A percentile compares a stretch with the other conserved stretches of the same genome.
Evolutionary conservation across 2,888 invertebrate genomes (phyloP).

Genomic region (Ichneumoninae sp.): DNA sequence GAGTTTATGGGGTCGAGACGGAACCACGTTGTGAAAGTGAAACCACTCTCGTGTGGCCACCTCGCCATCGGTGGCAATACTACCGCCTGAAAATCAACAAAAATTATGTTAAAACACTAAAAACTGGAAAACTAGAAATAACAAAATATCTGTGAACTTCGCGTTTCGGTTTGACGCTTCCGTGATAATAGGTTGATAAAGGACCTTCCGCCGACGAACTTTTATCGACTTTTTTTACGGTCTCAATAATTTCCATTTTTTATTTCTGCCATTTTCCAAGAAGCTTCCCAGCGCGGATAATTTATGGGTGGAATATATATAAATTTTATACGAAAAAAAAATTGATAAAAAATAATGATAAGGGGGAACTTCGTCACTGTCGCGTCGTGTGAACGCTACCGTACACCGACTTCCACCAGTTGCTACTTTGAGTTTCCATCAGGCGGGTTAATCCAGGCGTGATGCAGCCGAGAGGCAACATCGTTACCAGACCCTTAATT

Average conservation of each 20-base stretch:
- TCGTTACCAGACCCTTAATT: conserved; percentile 73
- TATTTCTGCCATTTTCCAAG: neutral
- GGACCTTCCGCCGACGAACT: neutral
- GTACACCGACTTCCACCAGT: conserved; percentile 28
- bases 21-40: conserved; percentile 99
- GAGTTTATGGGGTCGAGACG: conserved; percentile 99
- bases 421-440: conserved; percentile 56
- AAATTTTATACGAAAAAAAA: neutral
- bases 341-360: no score
- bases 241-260: neutral
- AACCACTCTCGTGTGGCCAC: conserved; percentile 99
- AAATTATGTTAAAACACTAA: conserved; percentile 30
- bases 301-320: neutral
- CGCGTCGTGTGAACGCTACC: neutral
- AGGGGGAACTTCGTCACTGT: neutral
- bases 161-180: no score
- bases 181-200: no score
- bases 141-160: no score
- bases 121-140: no score
- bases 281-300: neutral
- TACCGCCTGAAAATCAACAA: conserved; percentile 90
- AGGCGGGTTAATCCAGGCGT: conserved; percentile 52
- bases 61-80: conserved; percentile 98
- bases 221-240: neutral
- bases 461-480: conserved; percentile 52